Evolutionary conservation across 1,140 invertebrate genomes (phyloP).

Genomic region (Drosophila pruinosa): DNA sequence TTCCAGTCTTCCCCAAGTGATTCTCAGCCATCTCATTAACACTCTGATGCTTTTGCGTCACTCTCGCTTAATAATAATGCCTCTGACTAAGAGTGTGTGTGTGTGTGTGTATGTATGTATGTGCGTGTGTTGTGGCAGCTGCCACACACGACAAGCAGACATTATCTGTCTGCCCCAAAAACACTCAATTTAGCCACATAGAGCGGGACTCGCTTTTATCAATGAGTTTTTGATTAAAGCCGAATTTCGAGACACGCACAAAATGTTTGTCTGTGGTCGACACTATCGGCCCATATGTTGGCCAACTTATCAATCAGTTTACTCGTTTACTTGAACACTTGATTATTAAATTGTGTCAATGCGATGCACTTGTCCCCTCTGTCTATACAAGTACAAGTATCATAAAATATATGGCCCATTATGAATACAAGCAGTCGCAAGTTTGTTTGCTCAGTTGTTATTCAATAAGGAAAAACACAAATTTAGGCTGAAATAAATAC

Average conservation of each 20-base stretch:
- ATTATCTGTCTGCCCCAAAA: slow-evolving; percentile 1
- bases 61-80: not conserved
- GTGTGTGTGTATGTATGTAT: not conserved
- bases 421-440: no score
- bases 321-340: not conserved
- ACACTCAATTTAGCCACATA: not conserved
- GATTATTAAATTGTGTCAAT: slow-evolving; percentile 28
- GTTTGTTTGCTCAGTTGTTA: no score
- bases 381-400: not conserved
- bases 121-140: not conserved
- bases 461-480: no score
- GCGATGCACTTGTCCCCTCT: not conserved
- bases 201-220: not conserved
- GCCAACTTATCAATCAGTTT: slow-evolving; percentile 19
- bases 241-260: slow-evolving; percentile 1
- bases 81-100: not conserved
- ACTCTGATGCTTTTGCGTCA: not conserved
- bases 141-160: not conserved
- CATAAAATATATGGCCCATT: not conserved
- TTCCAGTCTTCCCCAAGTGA: not conserved
- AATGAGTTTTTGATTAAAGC: slow-evolving; percentile 12
- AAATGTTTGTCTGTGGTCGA: not conserved
- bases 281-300: not conserved
- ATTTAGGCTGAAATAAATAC: no score
- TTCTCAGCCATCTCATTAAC: slow-evolving; percentile 4